Conservation (phyloP, 2,888 invertebrate genomes). For the Fragum whitleyi region DNA sequence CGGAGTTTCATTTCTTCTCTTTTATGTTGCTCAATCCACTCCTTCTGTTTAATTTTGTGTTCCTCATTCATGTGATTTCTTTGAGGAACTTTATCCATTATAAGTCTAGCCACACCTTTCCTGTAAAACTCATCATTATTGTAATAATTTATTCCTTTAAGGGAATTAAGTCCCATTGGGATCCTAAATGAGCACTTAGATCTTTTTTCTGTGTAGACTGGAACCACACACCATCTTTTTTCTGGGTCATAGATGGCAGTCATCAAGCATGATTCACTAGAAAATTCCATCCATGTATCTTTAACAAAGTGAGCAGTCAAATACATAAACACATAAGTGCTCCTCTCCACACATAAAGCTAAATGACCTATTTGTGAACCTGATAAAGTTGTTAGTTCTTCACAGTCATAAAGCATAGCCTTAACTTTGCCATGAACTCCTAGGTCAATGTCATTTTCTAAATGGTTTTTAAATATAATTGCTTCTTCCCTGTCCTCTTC, state of each 20-base stretch:
- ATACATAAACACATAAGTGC: conserved; percentile 78
- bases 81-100: conserved; percentile 68
- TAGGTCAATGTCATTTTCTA: conserved; percentile 65
- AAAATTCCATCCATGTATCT: conserved; percentile 74
- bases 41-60: conserved; percentile 47
- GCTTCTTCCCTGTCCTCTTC: conserved; percentile 68
- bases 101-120: conserved; percentile 67
- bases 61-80: conserved; percentile 44
- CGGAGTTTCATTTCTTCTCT: conserved; percentile 31
- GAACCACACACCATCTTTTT: conserved; percentile 79
- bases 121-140: conserved; percentile 73
- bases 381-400: conserved; percentile 54
- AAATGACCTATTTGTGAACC: conserved; percentile 58
- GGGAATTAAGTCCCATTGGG: conserved; percentile 74
- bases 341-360: conserved; percentile 66
- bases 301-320: conserved; percentile 71
- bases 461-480: conserved; percentile 62
- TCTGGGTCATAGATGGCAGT: conserved; percentile 72
- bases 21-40: conserved; percentile 50
- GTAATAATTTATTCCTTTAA: conserved; percentile 77
- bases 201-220: conserved; percentile 72
- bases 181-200: conserved; percentile 53
- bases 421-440: conserved; percentile 38
- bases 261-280: conserved; percentile 77
- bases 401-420: conserved; percentile 68